Evolutionary conservation across 2,797 vertebrate genomes (phyloP).

Genomic region (Pachyuromys duprasi): DNA sequence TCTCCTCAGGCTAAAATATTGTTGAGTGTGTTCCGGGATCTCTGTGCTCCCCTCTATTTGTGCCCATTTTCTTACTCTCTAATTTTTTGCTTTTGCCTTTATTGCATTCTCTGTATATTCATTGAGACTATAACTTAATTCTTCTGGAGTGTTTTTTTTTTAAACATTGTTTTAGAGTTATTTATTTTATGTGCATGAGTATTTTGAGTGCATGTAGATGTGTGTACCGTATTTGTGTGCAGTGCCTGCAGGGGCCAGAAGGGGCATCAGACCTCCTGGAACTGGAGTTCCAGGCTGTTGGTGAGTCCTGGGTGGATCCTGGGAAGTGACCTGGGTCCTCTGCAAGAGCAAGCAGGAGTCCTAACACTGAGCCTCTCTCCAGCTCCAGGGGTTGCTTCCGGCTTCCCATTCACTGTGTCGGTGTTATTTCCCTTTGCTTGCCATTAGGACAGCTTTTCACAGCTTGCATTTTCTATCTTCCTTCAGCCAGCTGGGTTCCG

Average conservation of each 20-base stretch:
- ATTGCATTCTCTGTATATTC: neutral
- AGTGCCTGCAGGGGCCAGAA: neutral
- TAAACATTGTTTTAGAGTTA: neutral
- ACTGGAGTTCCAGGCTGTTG: no score
- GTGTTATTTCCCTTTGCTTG: neutral
- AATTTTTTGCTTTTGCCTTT: neutral
- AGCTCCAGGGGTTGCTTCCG: neutral
- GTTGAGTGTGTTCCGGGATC: neutral
- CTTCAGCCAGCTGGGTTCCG: constrained; percentile 89
- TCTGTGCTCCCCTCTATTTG: neutral
- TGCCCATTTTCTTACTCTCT: neutral
- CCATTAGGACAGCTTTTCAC: neutral
- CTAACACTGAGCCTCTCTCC: neutral
- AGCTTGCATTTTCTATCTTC: constrained; percentile 81
- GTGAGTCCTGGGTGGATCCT: neutral
- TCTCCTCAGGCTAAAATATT: neutral
- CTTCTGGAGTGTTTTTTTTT: neutral
- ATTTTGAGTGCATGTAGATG: neutral
- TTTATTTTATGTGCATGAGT: neutral
- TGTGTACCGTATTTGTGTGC: neutral
- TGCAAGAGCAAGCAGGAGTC: neutral
- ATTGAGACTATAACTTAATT: neutral
- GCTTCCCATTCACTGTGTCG: neutral
- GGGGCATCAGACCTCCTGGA: neutral
- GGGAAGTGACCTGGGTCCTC: neutral